A percentile compares a stretch with the other conserved stretches of the same genome.
Conservation (phyloP, 2,113 vertebrate species). For the Podarcis raffonei region DNA sequence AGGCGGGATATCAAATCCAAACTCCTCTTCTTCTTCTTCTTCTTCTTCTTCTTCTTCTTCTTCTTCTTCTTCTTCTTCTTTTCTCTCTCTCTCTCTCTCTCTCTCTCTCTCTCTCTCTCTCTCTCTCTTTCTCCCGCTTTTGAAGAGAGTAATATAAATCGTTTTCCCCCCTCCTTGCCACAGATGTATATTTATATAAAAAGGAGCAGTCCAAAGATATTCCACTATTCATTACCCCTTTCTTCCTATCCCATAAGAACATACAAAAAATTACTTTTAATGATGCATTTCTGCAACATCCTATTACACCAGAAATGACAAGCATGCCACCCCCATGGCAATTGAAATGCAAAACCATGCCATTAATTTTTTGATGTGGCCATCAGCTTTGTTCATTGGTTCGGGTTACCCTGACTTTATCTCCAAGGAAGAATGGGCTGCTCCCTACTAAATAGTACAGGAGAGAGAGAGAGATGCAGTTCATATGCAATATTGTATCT, state of each 20-base stretch:
- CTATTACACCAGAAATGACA: conserved; percentile 6
- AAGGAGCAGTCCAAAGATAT: conserved; percentile 43
- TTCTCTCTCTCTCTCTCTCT: no score
- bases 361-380: conserved; percentile 11
- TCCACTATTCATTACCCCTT: conserved; percentile 17
- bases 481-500: conserved; percentile 50
- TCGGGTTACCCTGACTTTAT: conserved; percentile 18
- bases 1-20: no score
- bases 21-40: no score
- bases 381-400: conserved; percentile 23
- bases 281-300: neutral
- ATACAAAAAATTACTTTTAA: conserved; percentile 13
- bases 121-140: neutral
- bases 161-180: accelerated
- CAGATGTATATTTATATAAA: neutral
- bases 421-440: conserved; percentile 17
- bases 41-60: no score
- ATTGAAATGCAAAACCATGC: conserved; percentile 14
- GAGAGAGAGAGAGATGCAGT: conserved; percentile 13
- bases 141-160: neutral
- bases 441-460: conserved; percentile 19
- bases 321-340: neutral
- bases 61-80: no score
- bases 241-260: conserved; percentile 39
- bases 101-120: neutral